Conservation (phyloP, 2,888 invertebrate species). For the Dione juno region DNA sequence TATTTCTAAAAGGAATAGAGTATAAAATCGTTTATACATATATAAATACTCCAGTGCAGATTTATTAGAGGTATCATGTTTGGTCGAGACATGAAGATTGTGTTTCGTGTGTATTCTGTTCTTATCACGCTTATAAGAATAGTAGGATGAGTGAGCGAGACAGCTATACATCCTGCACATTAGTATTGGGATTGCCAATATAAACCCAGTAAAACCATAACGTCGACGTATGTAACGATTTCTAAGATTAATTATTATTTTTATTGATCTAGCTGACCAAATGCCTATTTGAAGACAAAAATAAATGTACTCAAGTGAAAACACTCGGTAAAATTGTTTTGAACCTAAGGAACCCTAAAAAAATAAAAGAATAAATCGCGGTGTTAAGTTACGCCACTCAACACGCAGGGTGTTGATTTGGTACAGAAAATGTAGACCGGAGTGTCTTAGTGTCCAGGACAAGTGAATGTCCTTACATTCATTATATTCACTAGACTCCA, state of each 20-base stretch:
- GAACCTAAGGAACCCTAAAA: too few species aligned
- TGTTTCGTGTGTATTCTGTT: slow-evolving; percentile 35
- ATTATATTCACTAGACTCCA: too few species aligned
- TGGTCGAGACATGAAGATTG: slow-evolving; percentile 40
- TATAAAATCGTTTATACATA: slow-evolving; percentile 20
- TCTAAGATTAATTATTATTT: slow-evolving; percentile 19
- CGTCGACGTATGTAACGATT: slow-evolving; percentile 12
- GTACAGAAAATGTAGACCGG: too few species aligned
- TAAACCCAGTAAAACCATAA: slow-evolving; percentile 11
- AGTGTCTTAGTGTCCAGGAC: too few species aligned
- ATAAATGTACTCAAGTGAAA: neutral
- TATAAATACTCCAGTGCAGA: slow-evolving; percentile 42
- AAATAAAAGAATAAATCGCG: too few species aligned
- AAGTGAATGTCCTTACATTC: too few species aligned
- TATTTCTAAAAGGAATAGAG: slow-evolving; percentile 1
- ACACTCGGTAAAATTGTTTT: too few species aligned
- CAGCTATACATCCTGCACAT: slow-evolving; percentile 10
- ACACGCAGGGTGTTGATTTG: too few species aligned
- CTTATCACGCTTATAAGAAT: slow-evolving; percentile 23
- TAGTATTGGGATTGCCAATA: slow-evolving; percentile 4
- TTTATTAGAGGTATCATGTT: slow-evolving; percentile 47
- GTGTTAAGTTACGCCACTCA: too few species aligned
- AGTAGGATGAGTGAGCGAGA: slow-evolving; percentile 6
- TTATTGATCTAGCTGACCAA: slow-evolving; percentile 14
- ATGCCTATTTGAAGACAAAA: neutral